These are phyloP conservation scores for Stomatorhinus walkeri DNA, from an alignment of 2,797 vertebrate species.

Conservation along the genomic window DNA sequence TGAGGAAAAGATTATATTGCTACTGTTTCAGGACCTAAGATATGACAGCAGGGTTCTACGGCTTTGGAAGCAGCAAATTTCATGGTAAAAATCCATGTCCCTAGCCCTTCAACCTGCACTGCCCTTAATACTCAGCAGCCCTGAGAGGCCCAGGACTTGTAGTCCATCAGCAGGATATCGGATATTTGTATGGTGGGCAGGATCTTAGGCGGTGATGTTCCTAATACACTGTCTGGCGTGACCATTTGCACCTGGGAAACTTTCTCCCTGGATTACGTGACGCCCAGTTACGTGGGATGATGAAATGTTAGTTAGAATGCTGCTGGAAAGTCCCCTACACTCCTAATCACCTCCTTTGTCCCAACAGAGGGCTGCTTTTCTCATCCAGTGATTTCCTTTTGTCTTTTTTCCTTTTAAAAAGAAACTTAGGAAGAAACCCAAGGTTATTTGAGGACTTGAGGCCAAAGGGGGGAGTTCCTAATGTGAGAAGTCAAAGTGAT, in stretches of 20 bases:
- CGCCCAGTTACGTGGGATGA: not conserved
- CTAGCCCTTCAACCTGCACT: not conserved
- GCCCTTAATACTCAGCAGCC: not conserved
- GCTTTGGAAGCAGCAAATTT: not conserved
- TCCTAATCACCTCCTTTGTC: conserved; percentile 11
- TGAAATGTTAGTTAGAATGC: conserved; percentile 5
- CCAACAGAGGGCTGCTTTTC: not conserved
- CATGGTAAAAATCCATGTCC: not conserved
- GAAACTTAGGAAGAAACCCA: conserved; percentile 15
- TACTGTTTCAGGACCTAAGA: not conserved
- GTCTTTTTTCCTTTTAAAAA: conserved; percentile 10
- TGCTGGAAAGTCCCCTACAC: conserved; percentile 11
- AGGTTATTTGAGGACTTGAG: conserved; percentile 24
- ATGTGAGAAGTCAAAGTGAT: conserved; percentile 36
- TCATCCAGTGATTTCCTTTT: not conserved
- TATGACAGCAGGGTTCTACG: not conserved
- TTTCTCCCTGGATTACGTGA: conserved; percentile 9
- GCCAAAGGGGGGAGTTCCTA: conserved; percentile 6
- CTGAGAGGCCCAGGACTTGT: not conserved
- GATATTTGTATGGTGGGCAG: not conserved
- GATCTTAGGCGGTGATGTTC: not conserved
- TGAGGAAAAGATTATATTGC: not conserved
- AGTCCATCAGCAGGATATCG: not conserved
- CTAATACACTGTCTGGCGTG: not conserved
- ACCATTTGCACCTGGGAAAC: not conserved